Percentiles rank a stretch among this genome's conserved stretches.
phyloP scores from a whole-genome alignment of 2,888 invertebrate genomes.

The Chironomus riparius region DNA sequence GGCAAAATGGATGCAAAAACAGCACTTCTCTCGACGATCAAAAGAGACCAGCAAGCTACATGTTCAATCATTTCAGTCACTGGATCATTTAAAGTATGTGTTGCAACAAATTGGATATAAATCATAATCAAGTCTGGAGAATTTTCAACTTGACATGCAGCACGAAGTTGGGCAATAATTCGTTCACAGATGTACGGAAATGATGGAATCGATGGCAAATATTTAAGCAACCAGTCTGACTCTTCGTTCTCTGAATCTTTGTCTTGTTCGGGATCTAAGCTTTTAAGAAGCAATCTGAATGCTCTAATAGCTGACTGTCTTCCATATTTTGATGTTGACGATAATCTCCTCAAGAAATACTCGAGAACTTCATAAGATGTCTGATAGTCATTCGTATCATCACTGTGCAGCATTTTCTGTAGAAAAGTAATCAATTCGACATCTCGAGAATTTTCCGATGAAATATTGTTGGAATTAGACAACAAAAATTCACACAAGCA shows the following conservation, averaged over 20 bases:
- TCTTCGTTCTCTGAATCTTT: conserved; percentile 31
- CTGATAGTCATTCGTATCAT: conserved; percentile 45
- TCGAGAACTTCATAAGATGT: conserved; percentile 78
- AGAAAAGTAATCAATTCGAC: conserved; percentile 57
- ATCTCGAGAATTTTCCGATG: conserved; percentile 57
- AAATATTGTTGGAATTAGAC: conserved; percentile 55
- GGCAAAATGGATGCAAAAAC: conserved; percentile 74
- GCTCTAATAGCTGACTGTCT: conserved; percentile 64
- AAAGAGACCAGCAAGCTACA: conserved; percentile 73
- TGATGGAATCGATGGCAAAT: conserved; percentile 66
- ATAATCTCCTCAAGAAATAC: conserved; percentile 77
- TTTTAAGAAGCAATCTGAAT: conserved; percentile 56
- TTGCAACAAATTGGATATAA: conserved; percentile 76
- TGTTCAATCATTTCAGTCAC: conserved; percentile 59
- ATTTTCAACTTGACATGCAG: conserved; percentile 87
- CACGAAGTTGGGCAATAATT: conserved; percentile 62
- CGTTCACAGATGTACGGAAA: conserved; percentile 63
- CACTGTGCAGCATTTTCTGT: conserved; percentile 45
- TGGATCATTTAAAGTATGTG: conserved; percentile 58
- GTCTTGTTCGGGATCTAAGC: conserved; percentile 34
- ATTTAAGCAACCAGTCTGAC: conserved; percentile 49
- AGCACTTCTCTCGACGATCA: conserved; percentile 83
- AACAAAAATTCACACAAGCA: conserved; percentile 93
- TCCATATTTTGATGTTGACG: conserved; percentile 69
- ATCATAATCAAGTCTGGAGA: conserved; percentile 63